Base-by-base conservation (phyloP, 2,888 invertebrate genomes). In the Agonopterix heracliana region DNA sequence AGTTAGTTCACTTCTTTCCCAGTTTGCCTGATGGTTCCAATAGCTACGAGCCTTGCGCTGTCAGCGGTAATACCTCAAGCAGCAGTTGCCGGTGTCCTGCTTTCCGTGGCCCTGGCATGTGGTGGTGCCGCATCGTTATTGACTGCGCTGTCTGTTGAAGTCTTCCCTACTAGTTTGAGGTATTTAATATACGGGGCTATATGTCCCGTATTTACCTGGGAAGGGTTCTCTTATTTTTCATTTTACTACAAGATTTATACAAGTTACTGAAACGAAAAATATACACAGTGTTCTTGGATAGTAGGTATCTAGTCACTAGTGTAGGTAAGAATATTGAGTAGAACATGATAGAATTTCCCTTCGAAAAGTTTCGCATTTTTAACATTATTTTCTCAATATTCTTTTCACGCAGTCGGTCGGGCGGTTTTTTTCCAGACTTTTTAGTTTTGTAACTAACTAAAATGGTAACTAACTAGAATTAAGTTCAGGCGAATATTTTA, bases 81-180 rank as follows among this genome's bases (percentile, higher is more conserved):
- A 9, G 8, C 12, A 11, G 1, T 41, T 9, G 41, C 41, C 9
- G 41, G 11, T 12, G 5, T 12, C 41, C 12, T 41, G 9, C 14
- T 41, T 9, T 3, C 13, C 3, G 1, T 41, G 5, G 43, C 17
- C 8, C n/a, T 42, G 2, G 10, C 26, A 14, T 34, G 42, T 12
- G 43, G 42, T 7, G 14, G 47, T 3, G n/a, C 26, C 10, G 42
- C 26, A 1, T 47, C 47, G 13, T 5, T 47, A 11, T n/a, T 47
- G 1, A 14, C 47, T 2, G 35, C 47, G 9, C 14, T 55, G 2
- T 46, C 54, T 38, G 54, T 57, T 4, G 57, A 57, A 34, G 57
- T 55, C 34, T 57, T 55, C 45, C 57, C 57, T 41, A 57, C 57
- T 3, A 46, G 34, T 34, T 38, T 57, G 35, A 47, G 57, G 57